Conservation (phyloP, 2,888 invertebrate species). For the Bellardia bayeri region DNA sequence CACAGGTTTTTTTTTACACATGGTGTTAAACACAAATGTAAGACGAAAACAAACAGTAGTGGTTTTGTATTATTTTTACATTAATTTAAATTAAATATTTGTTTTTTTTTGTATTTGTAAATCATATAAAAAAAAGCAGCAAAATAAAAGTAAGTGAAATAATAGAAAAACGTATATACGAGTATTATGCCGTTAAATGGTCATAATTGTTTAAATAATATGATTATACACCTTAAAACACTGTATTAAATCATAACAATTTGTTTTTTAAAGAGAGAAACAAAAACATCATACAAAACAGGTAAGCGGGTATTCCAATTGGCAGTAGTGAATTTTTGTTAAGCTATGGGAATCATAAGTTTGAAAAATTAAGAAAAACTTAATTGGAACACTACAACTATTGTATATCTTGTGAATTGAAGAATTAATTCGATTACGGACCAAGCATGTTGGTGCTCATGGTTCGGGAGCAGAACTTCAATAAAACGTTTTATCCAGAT, state of each 20-base stretch:
- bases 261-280: conserved; percentile 27
- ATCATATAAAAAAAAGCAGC: not conserved
- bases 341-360: not conserved
- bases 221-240: conserved; percentile 66
- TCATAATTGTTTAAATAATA: conserved; percentile 66
- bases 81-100: conserved; percentile 50
- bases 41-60: conserved; percentile 16
- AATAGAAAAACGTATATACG: conserved; percentile 22
- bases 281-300: conserved; percentile 21
- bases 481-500: no score
- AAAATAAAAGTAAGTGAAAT: conserved; percentile 6
- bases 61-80: conserved; percentile 3
- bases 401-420: no score
- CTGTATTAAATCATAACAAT: conserved; percentile 67
- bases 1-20: not conserved
- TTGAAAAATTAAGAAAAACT: no score
- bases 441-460: no score
- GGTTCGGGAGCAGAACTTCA: no score
- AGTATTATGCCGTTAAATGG: conserved; percentile 57
- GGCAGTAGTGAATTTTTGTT: not conserved
- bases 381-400: no score
- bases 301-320: not conserved
- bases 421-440: no score
- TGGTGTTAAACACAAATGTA: not conserved
- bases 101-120: not conserved